These are phyloP conservation scores for Meghimatium bilineatum DNA, from an alignment of 2,888 invertebrate species.

Conservation along the genomic window DNA sequence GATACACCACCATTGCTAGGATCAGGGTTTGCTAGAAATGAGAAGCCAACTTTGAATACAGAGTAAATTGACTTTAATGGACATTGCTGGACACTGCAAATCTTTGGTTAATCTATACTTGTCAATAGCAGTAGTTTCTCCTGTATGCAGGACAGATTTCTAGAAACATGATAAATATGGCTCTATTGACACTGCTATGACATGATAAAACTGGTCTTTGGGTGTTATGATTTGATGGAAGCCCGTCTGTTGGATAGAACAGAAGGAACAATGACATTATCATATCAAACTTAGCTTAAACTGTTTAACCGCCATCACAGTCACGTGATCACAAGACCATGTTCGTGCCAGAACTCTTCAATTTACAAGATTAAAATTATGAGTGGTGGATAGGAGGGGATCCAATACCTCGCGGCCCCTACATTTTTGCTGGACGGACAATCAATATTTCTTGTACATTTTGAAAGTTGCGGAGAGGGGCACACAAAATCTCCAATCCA, in stretches of 20 bases:
- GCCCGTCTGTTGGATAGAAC: not conserved
- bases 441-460: slow-evolving; percentile 31
- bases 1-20: too few relatives aligned
- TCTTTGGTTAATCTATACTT: too few relatives aligned
- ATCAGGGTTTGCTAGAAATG: too few relatives aligned
- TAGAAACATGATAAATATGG: not conserved
- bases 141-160: not conserved
- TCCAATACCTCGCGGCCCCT: slow-evolving; percentile 1
- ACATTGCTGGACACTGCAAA: too few relatives aligned
- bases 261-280: not conserved
- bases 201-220: not conserved
- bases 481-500: not conserved
- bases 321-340: slow-evolving; percentile 31
- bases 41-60: too few relatives aligned
- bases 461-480: slow-evolving; percentile 1
- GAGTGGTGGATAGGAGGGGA: not conserved
- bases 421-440: slow-evolving; percentile 14
- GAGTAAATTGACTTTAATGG: too few relatives aligned
- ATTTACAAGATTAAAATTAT: slow-evolving; percentile 43
- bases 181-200: not conserved
- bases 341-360: slow-evolving; percentile 26
- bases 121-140: too few relatives aligned
- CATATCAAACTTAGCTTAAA: slow-evolving; percentile 5
- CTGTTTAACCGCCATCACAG: not conserved
- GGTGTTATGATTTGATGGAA: not conserved